Conservation (phyloP, 2,888 invertebrate species). For the Loripinus fragilis region DNA sequence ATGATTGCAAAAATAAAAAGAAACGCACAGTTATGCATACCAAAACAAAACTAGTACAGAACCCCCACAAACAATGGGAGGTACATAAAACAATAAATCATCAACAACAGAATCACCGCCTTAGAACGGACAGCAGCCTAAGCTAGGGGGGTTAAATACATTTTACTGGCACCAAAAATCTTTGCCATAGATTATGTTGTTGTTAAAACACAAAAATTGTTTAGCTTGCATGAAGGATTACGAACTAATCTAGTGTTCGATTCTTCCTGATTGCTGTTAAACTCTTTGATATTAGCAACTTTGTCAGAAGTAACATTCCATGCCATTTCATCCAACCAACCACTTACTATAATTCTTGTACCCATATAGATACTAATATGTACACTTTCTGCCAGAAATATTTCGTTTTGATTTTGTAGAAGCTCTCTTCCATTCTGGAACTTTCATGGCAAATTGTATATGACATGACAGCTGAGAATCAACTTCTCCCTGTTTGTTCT, state of each 20-base stretch:
- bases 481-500: not conserved
- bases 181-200: too few relatives aligned
- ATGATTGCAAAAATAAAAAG: too few relatives aligned
- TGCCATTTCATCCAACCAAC: not conserved
- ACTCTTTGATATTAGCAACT: not conserved
- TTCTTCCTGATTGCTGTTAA: constrained; percentile 9
- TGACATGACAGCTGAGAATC: not conserved
- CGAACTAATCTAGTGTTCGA: constrained; percentile 1
- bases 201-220: too few relatives aligned
- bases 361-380: not conserved
- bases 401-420: not conserved
- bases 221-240: not conserved
- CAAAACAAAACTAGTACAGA: not conserved
- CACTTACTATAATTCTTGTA: not conserved
- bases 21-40: too few relatives aligned
- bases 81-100: too few relatives aligned
- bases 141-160: too few relatives aligned
- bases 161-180: too few relatives aligned
- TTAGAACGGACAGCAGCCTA: too few relatives aligned
- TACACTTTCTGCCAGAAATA: not conserved
- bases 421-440: constrained; percentile 6
- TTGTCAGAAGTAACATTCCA: not conserved
- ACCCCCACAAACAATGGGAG: too few relatives aligned
- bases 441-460: not conserved
- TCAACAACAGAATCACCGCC: too few relatives aligned